phyloP scores from a whole-genome alignment of 2,797 vertebrate species.

The Netta rufina region DNA sequence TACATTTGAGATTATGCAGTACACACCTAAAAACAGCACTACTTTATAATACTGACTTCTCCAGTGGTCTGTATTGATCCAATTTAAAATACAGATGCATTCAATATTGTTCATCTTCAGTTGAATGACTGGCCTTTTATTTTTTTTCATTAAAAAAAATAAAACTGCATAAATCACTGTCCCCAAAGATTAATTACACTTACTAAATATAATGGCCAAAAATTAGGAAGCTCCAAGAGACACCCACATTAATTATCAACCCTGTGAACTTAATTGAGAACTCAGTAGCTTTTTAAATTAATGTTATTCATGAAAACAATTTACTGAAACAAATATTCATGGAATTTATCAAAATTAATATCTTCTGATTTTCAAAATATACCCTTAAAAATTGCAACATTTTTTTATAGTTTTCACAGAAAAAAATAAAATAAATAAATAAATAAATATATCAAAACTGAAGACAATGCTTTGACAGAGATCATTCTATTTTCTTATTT shows the following conservation, averaged over 20 bases:
- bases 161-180: background rate
- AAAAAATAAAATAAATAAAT: background rate
- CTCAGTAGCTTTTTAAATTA: background rate
- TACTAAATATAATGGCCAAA: background rate
- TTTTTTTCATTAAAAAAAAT: background rate
- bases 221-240: background rate
- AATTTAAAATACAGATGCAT: rapidly evolving
- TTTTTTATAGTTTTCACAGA: background rate
- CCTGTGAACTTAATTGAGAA: background rate
- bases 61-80: background rate
- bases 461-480: background rate
- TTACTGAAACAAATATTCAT: background rate
- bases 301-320: background rate
- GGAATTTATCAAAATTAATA: background rate
- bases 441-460: background rate
- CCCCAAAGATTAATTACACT: background rate
- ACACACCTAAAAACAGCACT: background rate
- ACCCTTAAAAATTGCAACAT: background rate
- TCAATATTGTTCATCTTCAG: background rate
- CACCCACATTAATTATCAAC: background rate
- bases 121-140: background rate
- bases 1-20: background rate
- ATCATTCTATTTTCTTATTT: background rate
- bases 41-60: background rate
- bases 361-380: background rate